These are phyloP conservation scores for Pseudolycoriella hygida DNA, from an alignment of 2,888 invertebrate species.

Conservation along the genomic window DNA sequence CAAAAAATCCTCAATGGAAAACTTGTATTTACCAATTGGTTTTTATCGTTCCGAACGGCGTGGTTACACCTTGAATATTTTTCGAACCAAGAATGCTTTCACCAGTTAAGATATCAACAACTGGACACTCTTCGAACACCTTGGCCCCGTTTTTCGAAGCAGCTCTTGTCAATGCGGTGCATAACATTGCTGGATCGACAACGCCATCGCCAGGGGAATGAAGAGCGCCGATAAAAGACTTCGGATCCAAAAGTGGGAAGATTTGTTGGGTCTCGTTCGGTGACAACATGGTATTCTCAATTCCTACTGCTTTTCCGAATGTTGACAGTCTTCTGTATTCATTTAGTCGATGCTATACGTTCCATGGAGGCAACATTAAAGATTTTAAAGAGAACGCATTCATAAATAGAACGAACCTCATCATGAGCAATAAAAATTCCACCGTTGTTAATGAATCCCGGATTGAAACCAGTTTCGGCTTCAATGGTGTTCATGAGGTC, in stretches of 20 bases:
- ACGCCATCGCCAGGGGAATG: conserved; percentile 67
- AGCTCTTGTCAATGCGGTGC: conserved; percentile 53
- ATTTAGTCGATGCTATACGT: conserved; percentile 47
- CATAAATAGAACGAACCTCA: conserved; percentile 20
- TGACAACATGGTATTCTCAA: conserved; percentile 54
- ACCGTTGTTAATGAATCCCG: conserved; percentile 72
- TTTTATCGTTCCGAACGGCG: conserved; percentile 48
- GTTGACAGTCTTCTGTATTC: conserved; percentile 70
- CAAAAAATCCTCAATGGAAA: too few relatives aligned
- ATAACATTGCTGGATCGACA: conserved; percentile 69
- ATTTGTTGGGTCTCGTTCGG: conserved; percentile 57
- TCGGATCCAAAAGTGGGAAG: conserved; percentile 62
- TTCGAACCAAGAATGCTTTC: conserved; percentile 37
- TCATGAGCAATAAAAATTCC: conserved; percentile 64
- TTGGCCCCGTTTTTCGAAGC: conserved; percentile 51
- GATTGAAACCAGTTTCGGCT: conserved; percentile 59
- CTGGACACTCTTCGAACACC: conserved; percentile 58
- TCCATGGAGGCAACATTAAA: not conserved
- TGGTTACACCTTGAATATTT: conserved; percentile 58
- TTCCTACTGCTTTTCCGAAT: conserved; percentile 57
- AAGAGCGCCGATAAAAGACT: conserved; percentile 55
- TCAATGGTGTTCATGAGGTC: conserved; percentile 50
- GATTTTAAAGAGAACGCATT: not conserved
- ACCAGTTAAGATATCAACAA: conserved; percentile 49
- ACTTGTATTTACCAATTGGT: too few relatives aligned